phyloP scores from a whole-genome alignment of 2,113 vertebrate species.

The Cephalopholis sonnerati region DNA sequence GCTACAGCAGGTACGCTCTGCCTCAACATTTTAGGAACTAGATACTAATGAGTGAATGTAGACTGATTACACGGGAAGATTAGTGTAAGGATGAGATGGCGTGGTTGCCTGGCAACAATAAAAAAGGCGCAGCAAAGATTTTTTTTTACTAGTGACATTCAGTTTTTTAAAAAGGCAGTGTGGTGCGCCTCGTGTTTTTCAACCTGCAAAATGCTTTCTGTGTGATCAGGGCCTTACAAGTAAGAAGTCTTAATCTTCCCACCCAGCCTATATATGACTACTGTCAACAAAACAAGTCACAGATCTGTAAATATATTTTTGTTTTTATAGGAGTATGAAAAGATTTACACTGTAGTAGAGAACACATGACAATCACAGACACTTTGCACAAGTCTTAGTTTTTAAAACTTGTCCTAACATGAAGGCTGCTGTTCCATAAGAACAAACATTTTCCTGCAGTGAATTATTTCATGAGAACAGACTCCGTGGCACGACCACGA shows the following conservation, averaged over 20 bases:
- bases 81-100: no score
- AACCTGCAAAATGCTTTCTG: no score
- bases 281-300: neutral
- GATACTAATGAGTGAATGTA: no score
- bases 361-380: conserved; percentile 3
- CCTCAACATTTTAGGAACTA: no score
- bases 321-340: neutral
- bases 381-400: conserved; percentile 2
- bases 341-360: neutral
- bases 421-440: conserved; percentile 21
- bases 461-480: conserved; percentile 2
- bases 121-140: no score
- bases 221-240: no score
- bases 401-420: neutral
- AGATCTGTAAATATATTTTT: neutral
- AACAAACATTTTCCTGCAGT: conserved; percentile 20
- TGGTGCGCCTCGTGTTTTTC: no score
- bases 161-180: no score
- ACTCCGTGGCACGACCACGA: neutral
- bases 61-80: no score
- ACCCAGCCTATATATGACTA: neutral
- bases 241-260: neutral
- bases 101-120: no score
- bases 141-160: no score
- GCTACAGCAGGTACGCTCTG: no score